Evolutionary conservation across 2,888 invertebrate species (phyloP).

Genomic region (Leucoma salicis): DNA sequence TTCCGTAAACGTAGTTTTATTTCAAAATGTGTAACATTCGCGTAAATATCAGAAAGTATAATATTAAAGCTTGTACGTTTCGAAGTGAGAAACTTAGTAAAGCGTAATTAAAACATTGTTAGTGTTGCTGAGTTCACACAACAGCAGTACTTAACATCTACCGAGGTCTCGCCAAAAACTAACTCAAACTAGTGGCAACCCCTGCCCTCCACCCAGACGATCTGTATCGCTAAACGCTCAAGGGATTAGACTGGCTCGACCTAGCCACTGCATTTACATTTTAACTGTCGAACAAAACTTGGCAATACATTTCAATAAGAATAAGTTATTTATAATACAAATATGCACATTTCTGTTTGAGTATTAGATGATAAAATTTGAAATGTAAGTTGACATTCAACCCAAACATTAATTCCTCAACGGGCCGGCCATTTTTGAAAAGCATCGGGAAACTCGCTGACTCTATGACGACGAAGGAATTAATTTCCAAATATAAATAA

Average conservation of each 20-base stretch:
- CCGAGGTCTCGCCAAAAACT: constrained; percentile 64
- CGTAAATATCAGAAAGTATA: too few relatives aligned
- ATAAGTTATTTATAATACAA: constrained; percentile 1
- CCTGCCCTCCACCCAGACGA: constrained; percentile 24
- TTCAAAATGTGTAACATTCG: too few relatives aligned
- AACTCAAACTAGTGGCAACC: constrained; percentile 51
- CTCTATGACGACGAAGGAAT: constrained; percentile 64
- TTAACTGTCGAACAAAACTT: constrained; percentile 33
- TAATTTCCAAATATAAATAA: constrained; percentile 77
- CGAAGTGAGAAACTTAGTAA: constrained; percentile 46
- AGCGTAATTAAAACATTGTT: constrained; percentile 70
- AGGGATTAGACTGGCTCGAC: constrained; percentile 51
- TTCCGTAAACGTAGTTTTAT: too few relatives aligned
- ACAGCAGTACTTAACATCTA: constrained; percentile 58
- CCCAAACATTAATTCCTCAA: constrained; percentile 34
- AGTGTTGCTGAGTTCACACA: constrained; percentile 54
- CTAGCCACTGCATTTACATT: constrained; percentile 38
- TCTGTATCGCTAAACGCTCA: constrained; percentile 44
- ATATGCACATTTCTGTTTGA: constrained; percentile 1
- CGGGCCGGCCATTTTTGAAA: constrained; percentile 48
- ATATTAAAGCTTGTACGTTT: constrained; percentile 50
- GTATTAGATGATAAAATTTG: constrained; percentile 5
- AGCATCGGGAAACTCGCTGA: constrained; percentile 51
- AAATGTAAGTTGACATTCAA: constrained; percentile 10
- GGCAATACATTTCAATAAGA: constrained; percentile 18